Percentiles rank a stretch among this genome's conserved stretches.
Conservation (phyloP, 2,797 vertebrate genomes). For the Anolis apletophallus region DNA sequence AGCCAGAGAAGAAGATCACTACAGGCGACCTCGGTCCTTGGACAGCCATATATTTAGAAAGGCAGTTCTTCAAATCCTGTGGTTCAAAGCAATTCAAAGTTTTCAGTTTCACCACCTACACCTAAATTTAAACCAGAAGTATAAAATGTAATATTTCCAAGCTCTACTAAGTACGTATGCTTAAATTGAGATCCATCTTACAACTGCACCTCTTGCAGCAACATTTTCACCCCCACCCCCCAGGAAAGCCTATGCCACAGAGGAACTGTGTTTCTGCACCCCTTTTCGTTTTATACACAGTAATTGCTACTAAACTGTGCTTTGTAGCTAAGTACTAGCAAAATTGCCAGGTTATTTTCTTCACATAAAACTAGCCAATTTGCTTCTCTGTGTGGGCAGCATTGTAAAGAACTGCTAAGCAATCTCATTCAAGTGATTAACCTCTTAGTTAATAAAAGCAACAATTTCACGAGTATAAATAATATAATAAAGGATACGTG, state of each 20-base stretch:
- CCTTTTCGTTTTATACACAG: slow-evolving; percentile 71
- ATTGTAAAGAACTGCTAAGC: slow-evolving; percentile 77
- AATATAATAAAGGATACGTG: slow-evolving; percentile 80
- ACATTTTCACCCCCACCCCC: not conserved
- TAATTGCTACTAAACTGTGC: slow-evolving; percentile 79
- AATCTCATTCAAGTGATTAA: slow-evolving; percentile 82
- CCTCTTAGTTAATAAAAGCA: slow-evolving; percentile 83
- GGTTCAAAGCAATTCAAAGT: too few relatives aligned
- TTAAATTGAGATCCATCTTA: not conserved
- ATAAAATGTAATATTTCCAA: too few relatives aligned
- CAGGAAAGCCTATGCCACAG: not conserved
- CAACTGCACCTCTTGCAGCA: not conserved
- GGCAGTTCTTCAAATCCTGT: too few relatives aligned
- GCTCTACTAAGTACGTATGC: not conserved
- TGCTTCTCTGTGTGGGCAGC: slow-evolving; percentile 73
- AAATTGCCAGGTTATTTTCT: slow-evolving; percentile 76
- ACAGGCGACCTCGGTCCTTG: too few relatives aligned
- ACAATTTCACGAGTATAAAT: slow-evolving; percentile 79
- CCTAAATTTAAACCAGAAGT: too few relatives aligned
- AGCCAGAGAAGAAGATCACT: too few relatives aligned
- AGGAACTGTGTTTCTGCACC: slow-evolving; percentile 45
- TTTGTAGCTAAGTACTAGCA: slow-evolving; percentile 78
- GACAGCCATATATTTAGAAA: too few relatives aligned
- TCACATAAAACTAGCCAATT: slow-evolving; percentile 81
- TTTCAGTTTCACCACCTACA: too few relatives aligned